phyloP scores from a whole-genome alignment of 2,113 vertebrate species.

The Callorhinus ursinus region DNA sequence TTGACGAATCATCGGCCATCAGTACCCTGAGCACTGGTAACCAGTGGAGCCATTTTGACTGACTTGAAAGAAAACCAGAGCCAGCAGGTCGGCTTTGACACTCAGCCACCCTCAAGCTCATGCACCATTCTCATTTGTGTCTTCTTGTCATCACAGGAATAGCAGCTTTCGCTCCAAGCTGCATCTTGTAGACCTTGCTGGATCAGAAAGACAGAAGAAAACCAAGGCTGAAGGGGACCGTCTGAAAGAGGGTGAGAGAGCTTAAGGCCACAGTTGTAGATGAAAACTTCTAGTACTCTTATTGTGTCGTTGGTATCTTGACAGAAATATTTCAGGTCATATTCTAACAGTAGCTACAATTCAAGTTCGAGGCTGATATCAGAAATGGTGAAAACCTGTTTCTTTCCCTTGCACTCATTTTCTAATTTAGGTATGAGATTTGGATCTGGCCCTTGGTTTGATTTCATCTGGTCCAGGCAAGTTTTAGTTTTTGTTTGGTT shows the following conservation, averaged over 20 bases:
- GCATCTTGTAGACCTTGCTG: constrained; percentile 97
- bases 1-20: not conserved
- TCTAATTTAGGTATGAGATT: constrained; percentile 68
- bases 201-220: constrained; percentile 98
- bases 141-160: constrained; percentile 76
- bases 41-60: constrained; percentile 7
- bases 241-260: constrained; percentile 93
- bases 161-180: constrained; percentile 91
- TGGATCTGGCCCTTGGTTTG: constrained; percentile 59
- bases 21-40: constrained; percentile 24
- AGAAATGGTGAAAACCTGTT: constrained; percentile 60
- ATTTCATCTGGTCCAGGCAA: constrained; percentile 62
- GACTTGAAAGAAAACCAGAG: constrained; percentile 38
- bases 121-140: not conserved
- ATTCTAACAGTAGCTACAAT: constrained; percentile 31
- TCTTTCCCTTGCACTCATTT: constrained; percentile 54
- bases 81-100: constrained; percentile 5
- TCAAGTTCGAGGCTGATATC: constrained; percentile 47
- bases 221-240: constrained; percentile 98
- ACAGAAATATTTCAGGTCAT: constrained; percentile 23
- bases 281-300: not conserved
- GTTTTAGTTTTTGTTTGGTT: constrained; percentile 55
- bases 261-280: not conserved
- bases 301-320: not conserved
- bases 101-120: not conserved